These are phyloP conservation scores for Thaumatotibia leucotreta DNA, from an alignment of 1,140 invertebrate genomes.

Conservation along the genomic window DNA sequence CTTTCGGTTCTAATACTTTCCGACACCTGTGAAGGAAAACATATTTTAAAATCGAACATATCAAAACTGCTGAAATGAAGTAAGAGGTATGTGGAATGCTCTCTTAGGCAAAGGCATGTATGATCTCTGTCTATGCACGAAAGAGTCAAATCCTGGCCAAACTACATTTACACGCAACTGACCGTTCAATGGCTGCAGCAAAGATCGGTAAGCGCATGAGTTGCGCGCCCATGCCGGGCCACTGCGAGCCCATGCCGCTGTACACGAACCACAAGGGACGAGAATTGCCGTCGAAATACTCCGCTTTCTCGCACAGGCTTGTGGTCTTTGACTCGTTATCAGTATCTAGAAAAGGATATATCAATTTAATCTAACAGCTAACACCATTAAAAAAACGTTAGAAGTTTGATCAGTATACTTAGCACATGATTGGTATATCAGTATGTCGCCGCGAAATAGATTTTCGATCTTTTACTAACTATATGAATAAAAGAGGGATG, in stretches of 20 bases:
- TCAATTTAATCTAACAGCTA: neutral
- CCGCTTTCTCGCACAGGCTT: constrained; percentile 47
- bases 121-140: too few relatives aligned
- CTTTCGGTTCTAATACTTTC: constrained; percentile 78
- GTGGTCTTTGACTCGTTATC: constrained; percentile 73
- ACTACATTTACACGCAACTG: too few relatives aligned
- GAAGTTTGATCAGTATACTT: too few relatives aligned
- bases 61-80: too few relatives aligned
- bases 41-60: neutral
- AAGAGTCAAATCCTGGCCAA: too few relatives aligned
- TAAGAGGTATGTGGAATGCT: too few relatives aligned
- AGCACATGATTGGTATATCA: too few relatives aligned
- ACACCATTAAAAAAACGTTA: too few relatives aligned
- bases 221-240: constrained; percentile 84
- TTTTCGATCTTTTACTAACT: too few relatives aligned
- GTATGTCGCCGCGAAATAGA: too few relatives aligned
- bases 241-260: constrained; percentile 91
- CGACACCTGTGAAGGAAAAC: constrained; percentile 76
- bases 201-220: constrained; percentile 80
- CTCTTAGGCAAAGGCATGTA: too few relatives aligned
- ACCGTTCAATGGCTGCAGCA: constrained; percentile 79
- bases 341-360: constrained; percentile 36
- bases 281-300: constrained; percentile 73
- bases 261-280: constrained; percentile 88
- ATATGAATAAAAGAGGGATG: too few relatives aligned